Base-by-base conservation (phyloP, 1,140 invertebrate species). In the Xylocopa sonorina region DNA sequence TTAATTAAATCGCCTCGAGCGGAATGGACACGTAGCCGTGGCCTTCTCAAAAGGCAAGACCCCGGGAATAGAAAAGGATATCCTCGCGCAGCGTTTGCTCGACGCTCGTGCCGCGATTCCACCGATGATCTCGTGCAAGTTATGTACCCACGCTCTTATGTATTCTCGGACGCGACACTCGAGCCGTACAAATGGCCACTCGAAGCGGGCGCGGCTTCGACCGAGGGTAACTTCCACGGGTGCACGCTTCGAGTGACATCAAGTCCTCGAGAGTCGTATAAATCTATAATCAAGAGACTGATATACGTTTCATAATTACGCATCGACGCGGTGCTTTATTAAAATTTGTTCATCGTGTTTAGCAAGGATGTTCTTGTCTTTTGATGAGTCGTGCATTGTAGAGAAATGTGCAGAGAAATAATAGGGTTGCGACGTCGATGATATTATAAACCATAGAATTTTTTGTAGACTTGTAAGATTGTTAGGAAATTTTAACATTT, bases 1-100 rank as follows among this genome's bases (percentile, higher is more conserved):
- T 89, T 87, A 88, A 90, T 90, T 91, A 89, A 90, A 88, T 91
- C 73, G 76, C 74, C 75, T 83, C 2, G 27, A n/a, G 67, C 73
- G 63, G 38, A 50, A 32, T 63, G 76, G 64, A 82, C 50, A 43
- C 43, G 18, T 27, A 10, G 32, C 3, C 41, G 12, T n/a, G 41
- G 29, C 10, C 9, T 24, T n/a, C 34, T 60, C 3, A 16, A 0
- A 53, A 1, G 46, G 41, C 1, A 32, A 10, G 9, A 7, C n/a
- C 10, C 29, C 7, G 18, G n/a, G 3, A 34, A 58, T 34, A 12
- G 21, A 7, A 2, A 7, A 2, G 14, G 6, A 57, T 57, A 57
- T 2, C 21, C 41, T 41, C 21, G 1, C 3, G 53, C 43, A 24
- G 38, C 50, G 6, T 34, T 29, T 21, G n/a, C 29, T 29, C 1